Percentiles rank a stretch among this genome's conserved stretches.
Evolutionary conservation across 2,113 vertebrate genomes (phyloP).

Genomic region (Ameiurus melas): DNA sequence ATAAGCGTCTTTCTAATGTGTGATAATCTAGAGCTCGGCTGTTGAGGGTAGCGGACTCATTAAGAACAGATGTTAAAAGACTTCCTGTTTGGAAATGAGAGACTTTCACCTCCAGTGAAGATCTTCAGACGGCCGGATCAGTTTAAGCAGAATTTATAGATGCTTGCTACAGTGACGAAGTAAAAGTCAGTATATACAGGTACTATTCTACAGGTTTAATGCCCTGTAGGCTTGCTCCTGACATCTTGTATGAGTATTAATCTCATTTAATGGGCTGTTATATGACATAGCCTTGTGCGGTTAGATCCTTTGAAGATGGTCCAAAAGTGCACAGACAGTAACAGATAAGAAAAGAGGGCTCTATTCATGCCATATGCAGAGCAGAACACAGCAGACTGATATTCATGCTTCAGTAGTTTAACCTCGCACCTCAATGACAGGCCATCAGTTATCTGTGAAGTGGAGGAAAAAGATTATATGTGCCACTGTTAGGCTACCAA

Average conservation of each 20-base stretch:
- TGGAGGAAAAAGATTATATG: not conserved
- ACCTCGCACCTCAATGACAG: conserved; percentile 14
- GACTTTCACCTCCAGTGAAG: not conserved
- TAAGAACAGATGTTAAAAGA: conserved; percentile 23
- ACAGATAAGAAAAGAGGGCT: conserved; percentile 22
- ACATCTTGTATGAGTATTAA: conserved; percentile 28
- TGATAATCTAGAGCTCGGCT: not conserved
- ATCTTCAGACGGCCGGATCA: not conserved
- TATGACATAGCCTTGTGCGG: not conserved
- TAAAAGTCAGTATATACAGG: conserved; percentile 1
- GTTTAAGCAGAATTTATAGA: conserved; percentile 10
- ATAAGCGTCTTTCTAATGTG: not conserved
- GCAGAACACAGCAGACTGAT: conserved; percentile 2
- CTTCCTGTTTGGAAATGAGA: conserved; percentile 29
- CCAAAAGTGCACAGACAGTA: conserved; percentile 4
- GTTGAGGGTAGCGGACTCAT: not conserved
- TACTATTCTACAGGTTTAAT: conserved; percentile 4
- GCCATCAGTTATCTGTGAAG: conserved; percentile 32
- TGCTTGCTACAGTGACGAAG: not conserved
- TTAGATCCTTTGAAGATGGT: conserved; percentile 20
- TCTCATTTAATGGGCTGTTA: conserved; percentile 19
- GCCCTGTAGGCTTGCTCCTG: conserved; percentile 18
- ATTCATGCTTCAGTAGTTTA: conserved; percentile 30
- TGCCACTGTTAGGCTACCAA: not conserved
- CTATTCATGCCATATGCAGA: conserved; percentile 14